Conservation (phyloP, 2,113 vertebrate species). For the Cariama cristata region DNA sequence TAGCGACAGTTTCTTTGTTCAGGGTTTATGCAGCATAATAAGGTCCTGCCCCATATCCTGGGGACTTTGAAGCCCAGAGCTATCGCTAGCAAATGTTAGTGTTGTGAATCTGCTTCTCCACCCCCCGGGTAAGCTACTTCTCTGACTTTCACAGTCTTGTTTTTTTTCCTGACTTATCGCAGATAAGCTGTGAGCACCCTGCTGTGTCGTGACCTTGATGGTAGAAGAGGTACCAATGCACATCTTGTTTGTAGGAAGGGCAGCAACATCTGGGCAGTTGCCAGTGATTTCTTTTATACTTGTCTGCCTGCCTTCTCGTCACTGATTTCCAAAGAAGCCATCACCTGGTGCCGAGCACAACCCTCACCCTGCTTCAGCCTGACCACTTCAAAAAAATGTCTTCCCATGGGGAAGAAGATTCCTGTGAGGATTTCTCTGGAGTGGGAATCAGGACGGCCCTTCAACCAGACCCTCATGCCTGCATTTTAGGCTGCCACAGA, state of each 20-base stretch:
- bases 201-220: not conserved
- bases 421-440: not conserved
- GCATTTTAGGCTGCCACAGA: not conserved
- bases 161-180: not conserved
- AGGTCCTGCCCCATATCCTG: not conserved
- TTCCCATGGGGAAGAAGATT: not conserved
- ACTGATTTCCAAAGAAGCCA: not conserved
- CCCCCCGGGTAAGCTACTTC: not conserved
- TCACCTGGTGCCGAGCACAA: not conserved
- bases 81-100: not conserved
- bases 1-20: not conserved
- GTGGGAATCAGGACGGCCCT: not conserved
- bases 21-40: not conserved
- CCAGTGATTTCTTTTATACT: not conserved
- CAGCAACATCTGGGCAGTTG: not conserved
- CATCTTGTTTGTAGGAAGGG: not conserved
- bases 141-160: not conserved
- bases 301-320: not conserved
- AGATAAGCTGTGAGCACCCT: not conserved
- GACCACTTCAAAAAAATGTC: not conserved
- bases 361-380: not conserved
- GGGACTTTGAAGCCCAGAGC: not conserved
- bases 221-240: not conserved
- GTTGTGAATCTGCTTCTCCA: not conserved
- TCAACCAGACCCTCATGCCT: not conserved